phyloP scores from a whole-genome alignment of 2,113 vertebrate genomes.

The Astatoreochromis straeleni region DNA sequence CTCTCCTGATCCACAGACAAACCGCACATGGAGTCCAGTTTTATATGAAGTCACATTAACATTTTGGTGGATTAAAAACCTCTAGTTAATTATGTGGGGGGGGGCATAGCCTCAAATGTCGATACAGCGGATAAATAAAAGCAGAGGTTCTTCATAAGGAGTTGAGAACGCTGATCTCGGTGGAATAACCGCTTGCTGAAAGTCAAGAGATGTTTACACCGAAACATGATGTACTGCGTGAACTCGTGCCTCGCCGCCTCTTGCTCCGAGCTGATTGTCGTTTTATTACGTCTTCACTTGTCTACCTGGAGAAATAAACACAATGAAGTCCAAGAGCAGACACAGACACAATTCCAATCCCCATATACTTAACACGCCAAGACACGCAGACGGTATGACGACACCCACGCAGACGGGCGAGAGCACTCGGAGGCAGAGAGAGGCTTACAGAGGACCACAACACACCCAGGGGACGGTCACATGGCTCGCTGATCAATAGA shows the following conservation, averaged over 20 bases:
- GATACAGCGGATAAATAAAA: neutral
- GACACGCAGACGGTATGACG: slow-evolving; percentile 12
- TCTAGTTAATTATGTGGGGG: neutral
- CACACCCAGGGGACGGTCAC: slow-evolving; percentile 21
- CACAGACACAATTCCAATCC: slow-evolving; percentile 14
- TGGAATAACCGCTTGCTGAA: neutral
- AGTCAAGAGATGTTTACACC: neutral
- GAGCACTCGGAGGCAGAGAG: neutral
- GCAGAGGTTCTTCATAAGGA: neutral
- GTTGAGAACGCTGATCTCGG: neutral
- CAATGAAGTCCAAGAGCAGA: neutral
- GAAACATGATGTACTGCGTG: neutral
- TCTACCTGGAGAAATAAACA: neutral
- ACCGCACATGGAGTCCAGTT: neutral
- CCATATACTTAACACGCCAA: neutral
- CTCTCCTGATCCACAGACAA: neutral
- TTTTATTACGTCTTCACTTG: neutral
- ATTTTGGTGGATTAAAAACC: neutral
- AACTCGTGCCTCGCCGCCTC: neutral
- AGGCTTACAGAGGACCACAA: neutral
- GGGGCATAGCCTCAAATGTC: rapidly evolving
- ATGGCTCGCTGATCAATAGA: slow-evolving; percentile 34
- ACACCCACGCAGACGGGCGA: slow-evolving; percentile 6
- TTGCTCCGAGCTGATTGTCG: neutral
- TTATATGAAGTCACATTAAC: neutral